Evolutionary conservation across 2,888 invertebrate species (phyloP).

Genomic region (Macrophya alboannulata): DNA sequence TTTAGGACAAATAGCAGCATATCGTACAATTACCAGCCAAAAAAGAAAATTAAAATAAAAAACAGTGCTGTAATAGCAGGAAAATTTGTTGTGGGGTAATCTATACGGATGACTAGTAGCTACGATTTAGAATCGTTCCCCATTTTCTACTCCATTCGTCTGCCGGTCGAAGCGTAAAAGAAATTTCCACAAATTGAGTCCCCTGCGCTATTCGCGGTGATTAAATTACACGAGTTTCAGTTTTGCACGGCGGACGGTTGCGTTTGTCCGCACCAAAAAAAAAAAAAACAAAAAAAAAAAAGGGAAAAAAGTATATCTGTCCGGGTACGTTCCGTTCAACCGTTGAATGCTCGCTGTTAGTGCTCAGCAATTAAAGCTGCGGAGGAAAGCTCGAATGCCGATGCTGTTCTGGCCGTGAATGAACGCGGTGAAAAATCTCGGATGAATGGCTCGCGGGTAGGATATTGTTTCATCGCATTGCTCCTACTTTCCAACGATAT

Average conservation of each 20-base stretch:
- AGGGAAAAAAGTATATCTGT: conserved; percentile 1
- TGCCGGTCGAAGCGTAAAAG: neutral
- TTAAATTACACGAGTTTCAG: conserved; percentile 27
- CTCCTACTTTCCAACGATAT: neutral
- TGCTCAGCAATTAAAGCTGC: conserved; percentile 44
- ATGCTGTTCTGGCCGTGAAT: conserved; percentile 5
- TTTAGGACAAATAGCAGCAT: neutral
- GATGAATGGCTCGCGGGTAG: conserved; percentile 27
- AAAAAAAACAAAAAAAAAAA: neutral
- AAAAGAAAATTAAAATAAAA: neutral
- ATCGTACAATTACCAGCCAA: too few species aligned
- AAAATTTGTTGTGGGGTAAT: neutral
- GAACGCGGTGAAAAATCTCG: conserved; percentile 25
- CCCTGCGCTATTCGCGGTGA: neutral
- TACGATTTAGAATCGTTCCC: neutral
- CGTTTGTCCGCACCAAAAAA: neutral
- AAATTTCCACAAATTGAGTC: conserved; percentile 35
- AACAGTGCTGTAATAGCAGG: neutral
- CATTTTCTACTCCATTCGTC: conserved; percentile 17
- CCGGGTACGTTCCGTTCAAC: neutral
- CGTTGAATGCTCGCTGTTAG: conserved; percentile 38
- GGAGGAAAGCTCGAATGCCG: conserved; percentile 6
- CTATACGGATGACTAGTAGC: neutral
- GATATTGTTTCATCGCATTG: conserved; percentile 42
- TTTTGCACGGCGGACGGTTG: neutral